Base-by-base conservation (phyloP, 2,888 invertebrate species). In the Dryococelus australis region DNA sequence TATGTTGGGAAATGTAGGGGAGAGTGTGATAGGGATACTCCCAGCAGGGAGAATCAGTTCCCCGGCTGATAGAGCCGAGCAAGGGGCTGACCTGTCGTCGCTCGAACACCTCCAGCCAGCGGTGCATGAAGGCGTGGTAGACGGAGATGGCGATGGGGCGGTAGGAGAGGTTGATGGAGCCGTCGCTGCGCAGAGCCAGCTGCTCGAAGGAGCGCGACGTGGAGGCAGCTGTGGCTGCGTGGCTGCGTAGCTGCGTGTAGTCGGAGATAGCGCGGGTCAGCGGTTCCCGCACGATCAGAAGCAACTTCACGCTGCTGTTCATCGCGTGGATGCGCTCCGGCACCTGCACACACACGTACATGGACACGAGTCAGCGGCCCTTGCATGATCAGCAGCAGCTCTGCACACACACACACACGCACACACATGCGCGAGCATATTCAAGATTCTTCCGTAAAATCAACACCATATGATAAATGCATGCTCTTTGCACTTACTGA, bases 241-340 rank as follows among this genome's bases (percentile, higher is more conserved):
- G 96, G 90, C 96, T 97, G 89, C 97, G 95, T 90, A 98, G 94
- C 93, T 99, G 99, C 28, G 98, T 97, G 93, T 98, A 99, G 94
- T 99, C 99, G 24, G 99, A 99, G 91, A 99, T 97, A 86, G 98
- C 97, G 87, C 99, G 94, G 27, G 97, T 98, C 87, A 99, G 98
- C 5, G 99, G 99, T 92, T 99, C 98, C 24, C 99, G 95, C 35
- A 99, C 97, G 91, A 99, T 98, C 90, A 99, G 94, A 89, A 99
- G 94, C 88, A 99, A 94, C 91, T 98, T 97, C 88, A 98, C 96
- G 91, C 97, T 96, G 13, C 97, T 95, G 93, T 99, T 99, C 98
- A 99, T 98, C 88, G 97, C 97, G 90, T 96, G 95, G 87, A 99
- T 98, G 89, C 99, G 94, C 92, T 98, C 97, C 20, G 99, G 99